phyloP scores from a whole-genome alignment of 1,140 invertebrate genomes.

The Drosophila gunungcola region DNA sequence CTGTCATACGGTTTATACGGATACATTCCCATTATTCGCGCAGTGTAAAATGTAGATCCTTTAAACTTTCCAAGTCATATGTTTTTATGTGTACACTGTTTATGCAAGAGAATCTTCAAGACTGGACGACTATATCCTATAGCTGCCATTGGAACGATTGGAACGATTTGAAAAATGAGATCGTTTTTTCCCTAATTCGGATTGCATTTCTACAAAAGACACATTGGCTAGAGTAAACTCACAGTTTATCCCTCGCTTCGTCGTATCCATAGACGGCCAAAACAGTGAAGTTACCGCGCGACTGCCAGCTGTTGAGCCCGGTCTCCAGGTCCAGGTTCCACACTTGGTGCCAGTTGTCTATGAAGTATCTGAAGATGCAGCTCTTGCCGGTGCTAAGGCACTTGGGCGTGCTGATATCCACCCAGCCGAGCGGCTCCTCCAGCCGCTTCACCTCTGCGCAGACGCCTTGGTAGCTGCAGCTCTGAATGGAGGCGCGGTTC shows the following conservation, averaged over 20 bases:
- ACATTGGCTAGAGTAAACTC: conserved; percentile 26
- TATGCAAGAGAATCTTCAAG: no score
- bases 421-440: conserved; percentile 75
- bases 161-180: no score
- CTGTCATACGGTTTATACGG: no score
- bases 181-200: no score
- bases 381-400: conserved; percentile 55
- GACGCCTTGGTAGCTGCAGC: conserved; percentile 50
- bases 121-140: no score
- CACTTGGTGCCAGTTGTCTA: conserved; percentile 78
- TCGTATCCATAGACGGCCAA: conserved; percentile 70
- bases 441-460: conserved; percentile 68
- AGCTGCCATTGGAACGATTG: no score
- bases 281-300: conserved; percentile 69
- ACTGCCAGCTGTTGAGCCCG: conserved; percentile 63
- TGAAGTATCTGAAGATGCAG: conserved; percentile 74
- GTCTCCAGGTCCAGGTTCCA: conserved; percentile 75
- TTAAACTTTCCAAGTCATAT: no score
- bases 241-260: conserved; percentile 72
- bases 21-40: no score
- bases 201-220: no score
- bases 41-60: no score
- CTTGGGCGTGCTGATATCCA: conserved; percentile 59
- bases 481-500: conserved; percentile 87
- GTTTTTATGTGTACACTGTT: no score